A percentile compares a stretch with the other conserved stretches of the same genome.
These are phyloP conservation scores for Notodonta dromedarius DNA, from an alignment of 2,888 invertebrate genomes.

Conservation along the genomic window DNA sequence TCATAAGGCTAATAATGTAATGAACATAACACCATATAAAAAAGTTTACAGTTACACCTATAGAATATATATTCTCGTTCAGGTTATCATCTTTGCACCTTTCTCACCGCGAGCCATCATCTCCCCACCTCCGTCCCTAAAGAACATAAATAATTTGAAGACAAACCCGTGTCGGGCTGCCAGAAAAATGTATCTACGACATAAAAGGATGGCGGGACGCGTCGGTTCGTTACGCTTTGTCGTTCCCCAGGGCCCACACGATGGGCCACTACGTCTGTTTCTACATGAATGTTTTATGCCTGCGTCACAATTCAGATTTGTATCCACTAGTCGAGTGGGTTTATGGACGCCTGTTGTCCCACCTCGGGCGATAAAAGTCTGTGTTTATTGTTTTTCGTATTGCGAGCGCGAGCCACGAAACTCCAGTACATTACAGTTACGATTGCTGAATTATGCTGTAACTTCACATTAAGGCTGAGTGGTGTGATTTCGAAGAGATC, in stretches of 20 bases:
- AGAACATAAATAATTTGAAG: conserved; percentile 77
- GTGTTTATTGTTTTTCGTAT: conserved; percentile 67
- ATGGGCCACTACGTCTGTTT: conserved; percentile 55
- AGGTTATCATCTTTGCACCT: conserved; percentile 54
- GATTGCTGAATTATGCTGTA: conserved; percentile 27
- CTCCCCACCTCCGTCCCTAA: conserved; percentile 23
- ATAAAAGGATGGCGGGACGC: conserved; percentile 69
- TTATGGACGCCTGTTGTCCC: conserved; percentile 59
- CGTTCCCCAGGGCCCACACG: conserved; percentile 69
- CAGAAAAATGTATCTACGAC: conserved; percentile 77
- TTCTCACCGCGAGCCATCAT: conserved; percentile 18
- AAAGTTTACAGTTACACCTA: background rate
- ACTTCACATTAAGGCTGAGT: conserved; percentile 30
- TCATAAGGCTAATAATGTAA: no score
- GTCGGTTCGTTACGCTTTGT: conserved; percentile 82
- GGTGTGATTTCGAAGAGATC: conserved; percentile 9
- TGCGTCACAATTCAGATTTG: conserved; percentile 79
- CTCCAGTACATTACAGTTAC: conserved; percentile 42
- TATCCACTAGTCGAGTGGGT: conserved; percentile 65
- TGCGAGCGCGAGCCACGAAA: conserved; percentile 52
- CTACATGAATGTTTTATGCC: conserved; percentile 77
- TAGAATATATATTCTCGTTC: background rate
- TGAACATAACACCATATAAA: background rate
- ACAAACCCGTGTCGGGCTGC: conserved; percentile 61
- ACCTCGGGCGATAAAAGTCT: conserved; percentile 60